Conservation (phyloP, 2,113 vertebrate species). For the Strigops habroptila region DNA sequence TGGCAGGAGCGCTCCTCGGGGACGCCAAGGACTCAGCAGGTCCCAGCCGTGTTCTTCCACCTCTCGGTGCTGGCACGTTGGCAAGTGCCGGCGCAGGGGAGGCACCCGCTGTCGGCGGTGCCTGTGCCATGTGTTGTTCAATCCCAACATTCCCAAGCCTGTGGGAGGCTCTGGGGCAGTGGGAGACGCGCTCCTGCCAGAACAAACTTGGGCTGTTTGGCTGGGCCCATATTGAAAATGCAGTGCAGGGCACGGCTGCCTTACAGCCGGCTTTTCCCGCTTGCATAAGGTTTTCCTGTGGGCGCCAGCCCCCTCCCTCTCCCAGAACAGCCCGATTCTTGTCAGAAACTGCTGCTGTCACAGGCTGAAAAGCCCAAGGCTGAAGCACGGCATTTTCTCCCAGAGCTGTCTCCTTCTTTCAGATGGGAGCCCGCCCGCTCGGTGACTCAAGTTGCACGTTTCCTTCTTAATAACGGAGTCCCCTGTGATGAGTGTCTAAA, state of each 20-base stretch:
- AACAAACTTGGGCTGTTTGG: not conserved
- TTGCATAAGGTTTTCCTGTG: not conserved
- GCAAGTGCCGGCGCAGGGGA: not conserved
- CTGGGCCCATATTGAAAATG: not conserved
- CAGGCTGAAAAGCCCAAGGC: not conserved
- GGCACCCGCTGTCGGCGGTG: accelerated
- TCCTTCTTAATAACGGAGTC: not conserved
- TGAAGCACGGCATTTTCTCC: not conserved
- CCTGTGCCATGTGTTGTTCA: not conserved
- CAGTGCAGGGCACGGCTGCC: not conserved
- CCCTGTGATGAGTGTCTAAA: not conserved
- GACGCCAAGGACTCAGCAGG: not conserved
- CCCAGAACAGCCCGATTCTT: accelerated
- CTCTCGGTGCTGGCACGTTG: accelerated
- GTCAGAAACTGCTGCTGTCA: not conserved
- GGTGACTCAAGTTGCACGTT: not conserved
- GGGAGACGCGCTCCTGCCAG: not conserved
- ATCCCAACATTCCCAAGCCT: not conserved
- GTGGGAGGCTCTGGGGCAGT: not conserved
- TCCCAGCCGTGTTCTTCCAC: constrained; percentile 12
- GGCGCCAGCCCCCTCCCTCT: not conserved
- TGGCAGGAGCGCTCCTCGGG: not conserved
- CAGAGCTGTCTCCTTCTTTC: not conserved
- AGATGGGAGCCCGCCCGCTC: not conserved
- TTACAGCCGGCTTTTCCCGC: not conserved